Base-by-base conservation (phyloP, 2,888 invertebrate genomes). In the Belgica antarctica region DNA sequence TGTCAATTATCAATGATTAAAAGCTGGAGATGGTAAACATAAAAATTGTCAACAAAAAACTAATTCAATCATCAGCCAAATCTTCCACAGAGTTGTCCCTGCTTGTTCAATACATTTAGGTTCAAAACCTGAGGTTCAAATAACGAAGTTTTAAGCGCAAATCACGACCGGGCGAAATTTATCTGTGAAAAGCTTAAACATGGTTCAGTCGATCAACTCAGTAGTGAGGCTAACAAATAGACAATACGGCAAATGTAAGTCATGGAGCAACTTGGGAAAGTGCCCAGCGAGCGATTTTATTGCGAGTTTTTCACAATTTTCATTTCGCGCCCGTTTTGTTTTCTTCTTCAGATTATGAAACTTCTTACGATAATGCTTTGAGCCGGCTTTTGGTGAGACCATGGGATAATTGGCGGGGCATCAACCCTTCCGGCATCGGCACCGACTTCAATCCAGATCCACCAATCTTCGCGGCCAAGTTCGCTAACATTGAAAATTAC, bases 391-490 rank as follows among this genome's bases (percentile, higher is more conserved):
- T 85, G 73, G 89, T 89, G 41, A 78, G 82, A 62, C 80, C 81
- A 63, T 81, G 83, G 71, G 88, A 89, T 76, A 85, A 87, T 34
- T 89, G 85, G 80, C 83, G 83, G 71, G 87, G 88, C 36, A 83
- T 89, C 72, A 81, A 82, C 70, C 82, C 80, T 25, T 81, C 77
- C 62, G 77, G 75, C 70, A 79, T 82, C 12, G 81, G 81, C 7
- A 78, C 81, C 0, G 84, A 82, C 72, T 84, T 82, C 71, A 83
- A 85, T 74, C 84, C 84, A 59, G 87, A 87, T 73, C 87, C 89
- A 0, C 91, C 91, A 36, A 87, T 92, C 75, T 92, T 90, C 77
- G 89, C 90, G 0, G 89, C 90, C 71, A 88, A 89, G 76, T 92
- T 91, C 78, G 87, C 89, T 10, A 87, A 86, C 75, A 83, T 83